Percentiles rank a stretch among this genome's conserved stretches.
phyloP scores from a whole-genome alignment of 2,888 invertebrate genomes.

The Tinea pellionella region DNA sequence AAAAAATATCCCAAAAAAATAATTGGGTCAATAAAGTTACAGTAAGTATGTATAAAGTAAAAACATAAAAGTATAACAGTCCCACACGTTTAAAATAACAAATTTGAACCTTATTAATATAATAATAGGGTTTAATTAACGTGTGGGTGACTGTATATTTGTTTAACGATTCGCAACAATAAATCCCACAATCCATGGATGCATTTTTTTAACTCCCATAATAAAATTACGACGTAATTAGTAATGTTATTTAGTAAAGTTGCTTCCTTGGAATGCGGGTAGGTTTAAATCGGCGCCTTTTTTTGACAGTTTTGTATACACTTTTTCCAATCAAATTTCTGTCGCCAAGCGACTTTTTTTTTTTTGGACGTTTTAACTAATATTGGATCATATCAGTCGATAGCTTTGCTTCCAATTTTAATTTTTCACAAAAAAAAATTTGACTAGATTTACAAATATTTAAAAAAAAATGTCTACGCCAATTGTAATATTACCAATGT shows the following conservation, averaged over 20 bases:
- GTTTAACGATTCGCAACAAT: not conserved
- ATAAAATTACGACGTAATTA: no score
- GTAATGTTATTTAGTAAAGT: no score
- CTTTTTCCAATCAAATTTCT: slow-evolving; percentile 55
- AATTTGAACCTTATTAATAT: not conserved
- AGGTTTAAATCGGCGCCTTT: no score
- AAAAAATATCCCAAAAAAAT: slow-evolving; percentile 39
- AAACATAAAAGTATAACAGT: not conserved
- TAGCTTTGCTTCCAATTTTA: slow-evolving; percentile 42
- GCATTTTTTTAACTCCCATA: no score
- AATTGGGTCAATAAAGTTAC: slow-evolving; percentile 41
- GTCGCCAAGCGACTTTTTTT: slow-evolving; percentile 48
- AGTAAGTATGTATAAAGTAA: slow-evolving; percentile 42
- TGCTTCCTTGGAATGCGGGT: no score
- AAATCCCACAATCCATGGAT: no score
- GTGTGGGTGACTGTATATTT: not conserved
- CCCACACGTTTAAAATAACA: not conserved
- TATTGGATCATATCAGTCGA: slow-evolving; percentile 55
- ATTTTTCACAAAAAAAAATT: slow-evolving; percentile 49
- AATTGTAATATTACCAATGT: slow-evolving; percentile 29
- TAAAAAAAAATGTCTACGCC: slow-evolving; percentile 32
- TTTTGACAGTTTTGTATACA: slow-evolving; percentile 25
- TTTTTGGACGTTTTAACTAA: slow-evolving; percentile 50
- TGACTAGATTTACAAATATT: slow-evolving; percentile 63
- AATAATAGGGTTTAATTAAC: no score